Conservation (phyloP, 2,888 invertebrate genomes). For the Philereme transversata region DNA sequence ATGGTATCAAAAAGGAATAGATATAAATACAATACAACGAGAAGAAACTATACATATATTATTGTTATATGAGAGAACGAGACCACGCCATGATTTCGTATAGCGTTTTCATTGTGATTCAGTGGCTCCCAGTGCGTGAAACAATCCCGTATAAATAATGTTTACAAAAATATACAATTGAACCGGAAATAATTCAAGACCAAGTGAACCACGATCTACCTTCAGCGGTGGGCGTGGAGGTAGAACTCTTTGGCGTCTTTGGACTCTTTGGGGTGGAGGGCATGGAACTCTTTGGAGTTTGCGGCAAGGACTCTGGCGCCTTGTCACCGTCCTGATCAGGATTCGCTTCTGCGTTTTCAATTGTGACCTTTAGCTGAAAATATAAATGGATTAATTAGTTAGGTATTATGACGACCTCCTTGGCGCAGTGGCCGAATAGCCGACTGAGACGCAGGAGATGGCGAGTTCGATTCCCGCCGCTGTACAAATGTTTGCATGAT, state of each 20-base stretch:
- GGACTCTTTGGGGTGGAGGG: slow-evolving; percentile 52
- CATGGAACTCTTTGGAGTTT: slow-evolving; percentile 48
- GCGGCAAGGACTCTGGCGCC: slow-evolving; percentile 57
- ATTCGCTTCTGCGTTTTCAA: slow-evolving; percentile 52
- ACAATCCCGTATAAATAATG: too few relatives aligned
- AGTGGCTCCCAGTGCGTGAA: too few relatives aligned
- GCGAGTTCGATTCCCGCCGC: too few relatives aligned
- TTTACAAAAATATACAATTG: too few relatives aligned
- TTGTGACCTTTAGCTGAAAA: slow-evolving; percentile 68
- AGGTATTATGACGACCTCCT: background rate
- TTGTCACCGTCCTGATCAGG: slow-evolving; percentile 52
- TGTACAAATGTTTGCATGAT: background rate
- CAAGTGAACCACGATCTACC: slow-evolving; percentile 83
- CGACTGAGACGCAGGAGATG: too few relatives aligned
- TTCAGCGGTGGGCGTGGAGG: slow-evolving; percentile 66
- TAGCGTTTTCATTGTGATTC: too few relatives aligned
- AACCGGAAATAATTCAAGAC: slow-evolving; percentile 61
- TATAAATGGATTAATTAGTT: background rate
- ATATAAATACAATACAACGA: too few relatives aligned
- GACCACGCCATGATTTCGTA: too few relatives aligned
- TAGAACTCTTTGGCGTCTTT: slow-evolving; percentile 56
- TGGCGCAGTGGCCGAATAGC: too few relatives aligned
- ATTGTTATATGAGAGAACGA: too few relatives aligned
- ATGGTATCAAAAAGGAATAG: too few relatives aligned
- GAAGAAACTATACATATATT: too few relatives aligned